Evolutionary conservation across 1,140 invertebrate species (phyloP), one percentile per base, ranked within the genome.

Genomic region (Propsilocerus akamusi): DNA sequence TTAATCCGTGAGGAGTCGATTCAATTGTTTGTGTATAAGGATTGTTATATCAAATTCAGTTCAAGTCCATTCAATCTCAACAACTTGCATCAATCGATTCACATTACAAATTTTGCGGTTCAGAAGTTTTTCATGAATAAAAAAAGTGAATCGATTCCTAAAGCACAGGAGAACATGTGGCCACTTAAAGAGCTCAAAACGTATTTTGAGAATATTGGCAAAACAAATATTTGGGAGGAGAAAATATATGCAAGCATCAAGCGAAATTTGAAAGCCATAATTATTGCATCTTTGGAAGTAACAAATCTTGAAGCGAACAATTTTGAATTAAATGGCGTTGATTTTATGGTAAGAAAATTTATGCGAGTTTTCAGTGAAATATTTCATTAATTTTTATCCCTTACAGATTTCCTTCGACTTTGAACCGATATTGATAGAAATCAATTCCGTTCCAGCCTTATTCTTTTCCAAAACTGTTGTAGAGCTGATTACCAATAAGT

Each of bases 171-270:
- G 20, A 49, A 49, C n/a, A 49, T 49, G 47, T 49, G 47, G 47
- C 11, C 20, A 25, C 24, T 28, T 12, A 8, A 26, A 10, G 11
- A 28, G 4, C 20, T 26, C 1, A 28, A 23, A n/a, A 26, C 17
- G 22, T 49, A 49, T 32, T 32, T 49, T 28, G 26, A 12, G 12
- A 22, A 5, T n/a, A 28, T 20, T 11, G 47, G 25, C 5, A 26
- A 49, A 5, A n/a, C 26, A 49, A 49, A 12, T 7, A 4, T 49
- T 5, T 49, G 47, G 47, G 25, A 49, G 20, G 12, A 12, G 5
- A 26, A 32, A 14, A 49, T 49, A 10, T 49, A 30, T 49, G 26
- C 47, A 32, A 6, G n/a, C 0, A 49, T 49, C 12, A 49, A 49
- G n/a, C 17, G 30, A 30, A 32, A 14, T 23, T 8, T 49, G 6